Conservation (phyloP, 2,113 vertebrate species). For the Hydrochoerus hydrochaeris region DNA sequence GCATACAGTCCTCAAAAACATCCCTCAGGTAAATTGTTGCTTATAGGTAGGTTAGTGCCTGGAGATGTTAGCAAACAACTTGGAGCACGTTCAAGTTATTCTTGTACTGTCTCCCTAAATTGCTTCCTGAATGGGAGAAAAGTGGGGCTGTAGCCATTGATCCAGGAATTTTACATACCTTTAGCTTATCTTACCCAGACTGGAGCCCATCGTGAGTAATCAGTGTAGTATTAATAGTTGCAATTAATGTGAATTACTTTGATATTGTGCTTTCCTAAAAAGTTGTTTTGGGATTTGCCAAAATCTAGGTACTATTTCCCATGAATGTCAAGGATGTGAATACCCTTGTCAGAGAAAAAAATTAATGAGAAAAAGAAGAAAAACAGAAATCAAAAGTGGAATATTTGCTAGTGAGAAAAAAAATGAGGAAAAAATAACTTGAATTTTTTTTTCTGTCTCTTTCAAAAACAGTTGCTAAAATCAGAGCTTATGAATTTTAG, state of each 20-base stretch:
- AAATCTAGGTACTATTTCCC: background rate
- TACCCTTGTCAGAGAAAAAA: background rate
- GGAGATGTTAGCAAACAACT: background rate
- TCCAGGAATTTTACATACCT: background rate
- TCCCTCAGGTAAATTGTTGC: background rate
- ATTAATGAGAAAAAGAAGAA: background rate
- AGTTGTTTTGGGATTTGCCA: background rate
- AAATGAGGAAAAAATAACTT: background rate
- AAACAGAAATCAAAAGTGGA: background rate
- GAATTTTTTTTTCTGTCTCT: background rate
- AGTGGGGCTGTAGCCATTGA: background rate
- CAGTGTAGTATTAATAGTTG: background rate
- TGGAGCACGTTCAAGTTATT: background rate
- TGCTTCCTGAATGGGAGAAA: background rate
- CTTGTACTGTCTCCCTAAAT: background rate
- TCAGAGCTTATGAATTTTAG: background rate
- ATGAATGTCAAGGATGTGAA: background rate
- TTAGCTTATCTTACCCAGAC: background rate
- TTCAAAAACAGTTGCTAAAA: background rate
- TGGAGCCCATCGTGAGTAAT: background rate
- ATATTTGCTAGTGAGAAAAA: background rate
- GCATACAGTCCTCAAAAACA: background rate
- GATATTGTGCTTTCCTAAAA: background rate
- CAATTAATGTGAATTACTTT: background rate
- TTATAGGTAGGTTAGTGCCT: background rate